phyloP scores from a whole-genome alignment of 30 jellyfish, hydroid and myxozoan species.

The Aurelia aurita region DNA sequence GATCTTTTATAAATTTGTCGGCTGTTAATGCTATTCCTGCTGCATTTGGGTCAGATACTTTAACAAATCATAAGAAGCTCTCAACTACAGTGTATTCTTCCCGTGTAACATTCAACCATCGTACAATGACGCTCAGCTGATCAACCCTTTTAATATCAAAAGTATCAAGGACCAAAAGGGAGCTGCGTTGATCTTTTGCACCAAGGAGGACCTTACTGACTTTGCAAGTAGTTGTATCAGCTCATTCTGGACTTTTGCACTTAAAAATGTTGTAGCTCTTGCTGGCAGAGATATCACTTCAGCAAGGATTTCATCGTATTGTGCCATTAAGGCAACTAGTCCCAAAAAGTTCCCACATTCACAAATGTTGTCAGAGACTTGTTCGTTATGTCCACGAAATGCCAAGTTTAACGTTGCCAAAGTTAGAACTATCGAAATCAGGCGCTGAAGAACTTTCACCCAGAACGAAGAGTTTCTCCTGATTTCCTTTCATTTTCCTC shows the following conservation, averaged over 20 bases:
- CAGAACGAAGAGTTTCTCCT: conserved; percentile 35
- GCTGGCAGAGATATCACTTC: conserved; percentile 45
- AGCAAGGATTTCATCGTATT: conserved; percentile 45
- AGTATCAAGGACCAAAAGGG: conserved; percentile 30
- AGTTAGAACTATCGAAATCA: conserved; percentile 37
- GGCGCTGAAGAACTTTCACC: conserved; percentile 52
- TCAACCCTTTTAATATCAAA: conserved; percentile 21
- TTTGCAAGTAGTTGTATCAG: conserved; percentile 39
- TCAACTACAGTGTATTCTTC: conserved; percentile 20
- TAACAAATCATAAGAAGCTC: conserved; percentile 15
- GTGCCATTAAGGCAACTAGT: conserved; percentile 52
- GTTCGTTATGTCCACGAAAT: conserved; percentile 36
- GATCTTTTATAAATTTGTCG: not conserved
- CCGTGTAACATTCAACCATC: conserved; percentile 14
- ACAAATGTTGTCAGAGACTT: conserved; percentile 33
- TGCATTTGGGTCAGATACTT: conserved; percentile 9
- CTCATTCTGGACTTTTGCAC: conserved; percentile 55
- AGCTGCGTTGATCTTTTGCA: conserved; percentile 13
- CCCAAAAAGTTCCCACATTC: conserved; percentile 64
- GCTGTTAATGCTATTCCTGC: conserved; percentile 12
- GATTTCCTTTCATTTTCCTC: not conserved
- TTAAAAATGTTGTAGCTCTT: conserved; percentile 40
- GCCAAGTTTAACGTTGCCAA: conserved; percentile 38
- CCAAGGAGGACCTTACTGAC: conserved; percentile 42
- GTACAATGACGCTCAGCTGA: conserved; percentile 20